These are phyloP conservation scores for Serranus cabrilla DNA, from an alignment of 2,797 vertebrate genomes.

Conservation along the genomic window DNA sequence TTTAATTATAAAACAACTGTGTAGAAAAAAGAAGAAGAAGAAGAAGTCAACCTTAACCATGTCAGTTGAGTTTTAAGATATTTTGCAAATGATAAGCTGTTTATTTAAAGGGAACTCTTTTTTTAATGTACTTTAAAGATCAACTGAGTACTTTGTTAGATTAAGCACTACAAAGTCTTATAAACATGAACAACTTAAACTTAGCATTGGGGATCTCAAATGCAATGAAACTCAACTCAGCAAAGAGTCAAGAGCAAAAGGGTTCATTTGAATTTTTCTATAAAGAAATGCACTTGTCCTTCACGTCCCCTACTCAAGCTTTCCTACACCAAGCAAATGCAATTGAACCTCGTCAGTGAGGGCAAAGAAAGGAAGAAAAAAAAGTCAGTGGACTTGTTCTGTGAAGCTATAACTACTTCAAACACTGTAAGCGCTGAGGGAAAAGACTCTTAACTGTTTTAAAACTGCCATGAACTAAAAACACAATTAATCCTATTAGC, in stretches of 20 bases:
- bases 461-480: neutral
- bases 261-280: neutral
- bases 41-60: neutral
- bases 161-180: neutral
- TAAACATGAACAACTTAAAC: neutral
- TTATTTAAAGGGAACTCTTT: neutral
- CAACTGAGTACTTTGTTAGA: neutral
- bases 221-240: neutral
- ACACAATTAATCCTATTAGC: slow-evolving; percentile 26
- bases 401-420: neutral
- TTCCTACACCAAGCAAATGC: too few relatives aligned
- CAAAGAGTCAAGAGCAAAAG: too few relatives aligned
- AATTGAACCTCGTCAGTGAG: neutral
- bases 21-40: neutral
- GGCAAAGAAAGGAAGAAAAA: neutral
- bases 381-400: neutral
- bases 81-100: neutral
- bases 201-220: neutral
- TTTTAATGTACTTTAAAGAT: too few relatives aligned
- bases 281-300: neutral
- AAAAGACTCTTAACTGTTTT: neutral
- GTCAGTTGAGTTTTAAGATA: neutral
- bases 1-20: neutral
- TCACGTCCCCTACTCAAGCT: neutral
- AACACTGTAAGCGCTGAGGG: neutral